Evolutionary conservation across 2,797 vertebrate species (phyloP).

Genomic region (Acanthurus leucopareius): DNA sequence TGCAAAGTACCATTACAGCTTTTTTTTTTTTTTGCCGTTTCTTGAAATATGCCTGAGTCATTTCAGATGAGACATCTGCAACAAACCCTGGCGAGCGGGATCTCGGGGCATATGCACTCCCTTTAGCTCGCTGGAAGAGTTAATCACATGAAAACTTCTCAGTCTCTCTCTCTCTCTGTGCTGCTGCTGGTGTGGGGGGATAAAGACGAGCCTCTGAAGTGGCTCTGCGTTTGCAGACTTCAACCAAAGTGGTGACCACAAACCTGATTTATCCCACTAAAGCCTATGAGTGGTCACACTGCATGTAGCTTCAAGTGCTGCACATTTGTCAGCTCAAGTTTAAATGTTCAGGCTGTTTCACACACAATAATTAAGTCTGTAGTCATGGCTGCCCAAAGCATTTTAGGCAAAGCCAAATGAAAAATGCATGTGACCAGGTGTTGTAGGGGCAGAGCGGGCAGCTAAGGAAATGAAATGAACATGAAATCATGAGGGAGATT

Average conservation of each 20-base stretch:
- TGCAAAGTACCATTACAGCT: slow-evolving; percentile 60
- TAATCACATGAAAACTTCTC: slow-evolving; percentile 72
- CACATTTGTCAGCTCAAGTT: slow-evolving; percentile 63
- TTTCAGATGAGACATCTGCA: slow-evolving; percentile 74
- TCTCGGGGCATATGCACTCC: slow-evolving; percentile 60
- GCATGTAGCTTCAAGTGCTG: slow-evolving; percentile 50
- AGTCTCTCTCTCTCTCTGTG: too few species aligned
- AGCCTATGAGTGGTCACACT: slow-evolving; percentile 55
- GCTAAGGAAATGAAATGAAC: slow-evolving; percentile 81
- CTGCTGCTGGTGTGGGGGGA: slow-evolving; percentile 59
- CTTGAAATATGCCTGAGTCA: slow-evolving; percentile 73
- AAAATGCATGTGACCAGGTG: slow-evolving; percentile 54
- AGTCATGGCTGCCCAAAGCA: slow-evolving; percentile 43
- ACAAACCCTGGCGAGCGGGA: slow-evolving; percentile 53
- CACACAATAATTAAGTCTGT: slow-evolving; percentile 56
- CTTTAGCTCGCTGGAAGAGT: slow-evolving; percentile 51
- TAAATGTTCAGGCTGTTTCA: slow-evolving; percentile 51
- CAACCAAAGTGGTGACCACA: slow-evolving; percentile 71
- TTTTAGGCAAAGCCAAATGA: slow-evolving; percentile 41
- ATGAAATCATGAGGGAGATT: slow-evolving; percentile 86
- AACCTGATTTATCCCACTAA: slow-evolving; percentile 64
- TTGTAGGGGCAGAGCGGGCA: slow-evolving; percentile 37
- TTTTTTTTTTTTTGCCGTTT: slow-evolving; percentile 47
- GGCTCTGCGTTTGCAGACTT: slow-evolving; percentile 71
- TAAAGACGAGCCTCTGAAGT: slow-evolving; percentile 75